Evolutionary conservation across 2,797 vertebrate species (phyloP), one percentile per base, ranked within the genome.

Genomic region (Karalla daura): DNA sequence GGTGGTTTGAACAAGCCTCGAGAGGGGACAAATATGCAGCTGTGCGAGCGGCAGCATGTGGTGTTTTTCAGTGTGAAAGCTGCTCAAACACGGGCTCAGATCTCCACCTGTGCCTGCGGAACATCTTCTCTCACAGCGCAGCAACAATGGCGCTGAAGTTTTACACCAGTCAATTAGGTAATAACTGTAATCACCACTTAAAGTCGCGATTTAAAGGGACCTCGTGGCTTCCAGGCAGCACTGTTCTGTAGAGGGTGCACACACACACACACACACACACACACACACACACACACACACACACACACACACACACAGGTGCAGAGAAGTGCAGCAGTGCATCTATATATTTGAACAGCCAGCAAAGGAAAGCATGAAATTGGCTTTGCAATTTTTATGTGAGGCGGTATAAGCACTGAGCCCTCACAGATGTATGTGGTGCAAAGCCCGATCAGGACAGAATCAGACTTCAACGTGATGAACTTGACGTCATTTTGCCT

Each of bases 321-420:
- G 32, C 24, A 5, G 18, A 35, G 12, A 5, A 0, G 18, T 10
- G 30, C 18, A 50, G 7, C 9, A 21, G 20, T 2, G 0, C 1
- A 23, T 17, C 27, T 18, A 3, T 51, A 1, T 8, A 14, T 23
- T 20, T 2, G 5, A 5, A 15, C 17, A 28, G 23, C 13, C 40
- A 5, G 23, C 15, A 10, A 43, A 23, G 50, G 46, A n/a, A 7
- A 54, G n/a, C 6, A n/a, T 47, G 14, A 40, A 40, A 24, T 11
- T 52, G 15, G 21, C 14, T 41, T 50, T 60, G 15, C 40, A 46
- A n/a, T 52, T 52, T 32, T 27, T 47, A n/a, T 24, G 46, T 8
- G 4, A 43, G 18, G 24, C 43, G 13, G 32, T 23, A 10, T 9
- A 18, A 46, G 10, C 5, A 36, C 11, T 7, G 6, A 36, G 17